Percentiles rank a stretch among this genome's conserved stretches.
phyloP scores from a whole-genome alignment of 2,888 invertebrate species.

The Hydriomena furcata region DNA sequence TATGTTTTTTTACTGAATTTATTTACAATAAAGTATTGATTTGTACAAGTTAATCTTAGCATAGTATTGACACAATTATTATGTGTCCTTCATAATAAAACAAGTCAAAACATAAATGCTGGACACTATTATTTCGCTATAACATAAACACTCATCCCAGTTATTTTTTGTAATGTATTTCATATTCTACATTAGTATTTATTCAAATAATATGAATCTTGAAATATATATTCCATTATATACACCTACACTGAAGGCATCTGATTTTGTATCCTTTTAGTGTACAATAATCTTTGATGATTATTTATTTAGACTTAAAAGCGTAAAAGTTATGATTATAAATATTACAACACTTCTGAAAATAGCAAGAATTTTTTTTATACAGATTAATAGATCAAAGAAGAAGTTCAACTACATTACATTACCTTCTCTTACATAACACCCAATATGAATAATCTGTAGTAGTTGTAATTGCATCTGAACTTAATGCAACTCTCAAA shows the following conservation, averaged over 20 bases:
- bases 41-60: constrained; percentile 14
- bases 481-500: no score
- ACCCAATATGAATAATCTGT: no score
- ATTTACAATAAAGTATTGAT: constrained; percentile 18
- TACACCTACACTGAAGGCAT: no score
- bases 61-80: background rate
- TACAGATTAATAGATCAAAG: background rate
- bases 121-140: constrained; percentile 9
- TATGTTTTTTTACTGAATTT: constrained; percentile 15
- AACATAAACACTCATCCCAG: background rate
- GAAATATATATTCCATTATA: constrained; percentile 2
- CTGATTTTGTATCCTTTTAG: no score
- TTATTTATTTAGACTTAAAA: background rate
- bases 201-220: constrained; percentile 7
- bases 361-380: background rate
- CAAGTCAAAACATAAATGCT: constrained; percentile 18
- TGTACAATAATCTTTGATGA: no score
- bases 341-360: background rate
- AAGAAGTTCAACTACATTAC: background rate
- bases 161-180: constrained; percentile 8
- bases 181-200: constrained; percentile 7
- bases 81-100: constrained; percentile 15
- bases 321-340: background rate
- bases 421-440: no score
- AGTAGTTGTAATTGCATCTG: no score